Evolutionary conservation across 2,797 vertebrate genomes (phyloP).

Genomic region (Malacoctenus gilli): DNA sequence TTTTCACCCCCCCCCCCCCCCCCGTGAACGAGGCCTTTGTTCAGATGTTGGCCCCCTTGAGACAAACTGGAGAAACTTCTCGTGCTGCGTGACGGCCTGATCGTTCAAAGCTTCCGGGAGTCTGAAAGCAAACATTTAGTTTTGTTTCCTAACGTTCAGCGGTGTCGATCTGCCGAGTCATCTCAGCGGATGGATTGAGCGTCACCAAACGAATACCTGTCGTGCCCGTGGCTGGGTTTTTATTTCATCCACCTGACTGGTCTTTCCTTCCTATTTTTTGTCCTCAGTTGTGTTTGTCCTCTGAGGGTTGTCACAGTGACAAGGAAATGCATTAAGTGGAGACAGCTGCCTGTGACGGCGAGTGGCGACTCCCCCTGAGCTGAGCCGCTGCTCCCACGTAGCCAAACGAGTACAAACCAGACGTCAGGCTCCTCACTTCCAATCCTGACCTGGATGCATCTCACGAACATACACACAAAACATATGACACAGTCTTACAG

Average conservation of each 20-base stretch:
- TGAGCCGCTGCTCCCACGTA: constrained; percentile 35
- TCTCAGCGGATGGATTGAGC: constrained; percentile 3
- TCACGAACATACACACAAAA: too few relatives aligned
- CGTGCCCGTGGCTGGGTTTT: constrained; percentile 11
- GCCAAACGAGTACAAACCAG: constrained; percentile 16
- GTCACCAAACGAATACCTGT: constrained; percentile 9
- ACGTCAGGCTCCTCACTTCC: too few relatives aligned
- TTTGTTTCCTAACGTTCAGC: not conserved
- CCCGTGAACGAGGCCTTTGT: constrained; percentile 62
- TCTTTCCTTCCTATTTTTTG: constrained; percentile 2
- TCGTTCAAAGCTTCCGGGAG: constrained; percentile 1
- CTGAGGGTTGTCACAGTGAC: constrained; percentile 67
- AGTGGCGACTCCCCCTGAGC: constrained; percentile 41
- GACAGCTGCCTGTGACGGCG: constrained; percentile 66
- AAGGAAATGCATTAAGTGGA: constrained; percentile 52
- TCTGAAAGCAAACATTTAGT: constrained; percentile 11
- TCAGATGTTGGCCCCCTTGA: constrained; percentile 23
- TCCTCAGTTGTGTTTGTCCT: constrained; percentile 48
- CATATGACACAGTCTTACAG: too few relatives aligned
- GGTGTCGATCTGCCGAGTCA: not conserved
- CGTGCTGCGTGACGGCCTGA: constrained; percentile 14
- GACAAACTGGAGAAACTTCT: constrained; percentile 20
- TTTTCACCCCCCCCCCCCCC: too few relatives aligned
- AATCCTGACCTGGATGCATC: too few relatives aligned
- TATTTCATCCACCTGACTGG: constrained; percentile 30